Conservation (phyloP, 2,888 invertebrate genomes). For the Cabera pusaria region DNA sequence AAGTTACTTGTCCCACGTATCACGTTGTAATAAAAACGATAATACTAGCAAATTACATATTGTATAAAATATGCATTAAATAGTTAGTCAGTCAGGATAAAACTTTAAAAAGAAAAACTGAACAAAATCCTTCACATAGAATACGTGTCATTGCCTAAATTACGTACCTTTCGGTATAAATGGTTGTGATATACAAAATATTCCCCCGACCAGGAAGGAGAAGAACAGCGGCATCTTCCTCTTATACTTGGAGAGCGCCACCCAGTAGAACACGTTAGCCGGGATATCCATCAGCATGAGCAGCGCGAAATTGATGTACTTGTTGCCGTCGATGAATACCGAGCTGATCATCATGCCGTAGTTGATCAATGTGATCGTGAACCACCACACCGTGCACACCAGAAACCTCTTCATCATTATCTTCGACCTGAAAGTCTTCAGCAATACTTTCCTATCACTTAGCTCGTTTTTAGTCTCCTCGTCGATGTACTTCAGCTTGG, state of each 20-base stretch:
- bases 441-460: conserved; percentile 56
- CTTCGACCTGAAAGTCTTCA: conserved; percentile 67
- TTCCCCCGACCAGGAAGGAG: conserved; percentile 66
- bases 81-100: too few species aligned
- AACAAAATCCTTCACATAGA: too few species aligned
- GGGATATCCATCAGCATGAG: conserved; percentile 75
- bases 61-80: too few species aligned
- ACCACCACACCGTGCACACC: conserved; percentile 75
- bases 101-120: too few species aligned
- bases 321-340: conserved; percentile 71
- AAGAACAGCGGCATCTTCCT: conserved; percentile 59
- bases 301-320: conserved; percentile 71
- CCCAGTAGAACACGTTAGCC: conserved; percentile 70
- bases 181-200: conserved; percentile 68
- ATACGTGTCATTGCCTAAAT: too few species aligned
- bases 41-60: too few species aligned
- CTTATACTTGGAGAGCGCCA: conserved; percentile 66
- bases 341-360: conserved; percentile 79
- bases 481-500: conserved; percentile 57
- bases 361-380: conserved; percentile 74
- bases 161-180: conserved; percentile 70
- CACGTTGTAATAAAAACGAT: too few species aligned
- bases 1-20: too few species aligned
- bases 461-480: conserved; percentile 47
- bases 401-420: conserved; percentile 72